Base-by-base conservation (phyloP, 1,140 invertebrate genomes). In the Forficula auricularia region DNA sequence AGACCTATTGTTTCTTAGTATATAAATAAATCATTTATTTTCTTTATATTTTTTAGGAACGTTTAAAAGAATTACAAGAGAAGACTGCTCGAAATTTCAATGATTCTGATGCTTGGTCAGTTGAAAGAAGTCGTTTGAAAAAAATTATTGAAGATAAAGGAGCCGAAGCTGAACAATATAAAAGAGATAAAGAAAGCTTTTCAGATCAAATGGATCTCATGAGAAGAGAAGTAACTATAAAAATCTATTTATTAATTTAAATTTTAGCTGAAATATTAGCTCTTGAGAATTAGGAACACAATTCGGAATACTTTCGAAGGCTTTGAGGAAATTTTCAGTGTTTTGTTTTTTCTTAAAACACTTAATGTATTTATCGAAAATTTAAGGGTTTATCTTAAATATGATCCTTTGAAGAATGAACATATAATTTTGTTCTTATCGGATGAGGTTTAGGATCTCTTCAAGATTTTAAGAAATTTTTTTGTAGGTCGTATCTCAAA, bases 91-190 rank as follows among this genome's bases (percentile, higher is more conserved):
- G 54, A 20, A 44, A 50, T 18, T 46, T 51, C 14, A 46, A 46
- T 19, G 48, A 47, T 6, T 27, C 22, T 31, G 54, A 56, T 16
- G 50, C 62, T 3, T 65, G 65, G 52, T 72, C 75, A 46, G 67
- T 73, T 30, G 79, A 83, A 57, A 67, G 66, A 34, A 69, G 67
- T 19, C 65, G 77, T 39, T 60, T 85, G 0, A 77, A 75, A 52
- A 69, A 75, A 13, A 65, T 72, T 16, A 56, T 84, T 15, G 72
- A 82, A 18, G 81, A 90, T 53, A 72, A 79, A 45, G 74, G 77
- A 51, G 70, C 70, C 2, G 79, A 88, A 48, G 66, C 84, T 7
- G 77, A 78, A 15, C 68, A 75, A 40, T 57, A 82, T n/a, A 75
- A 72, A 36, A 75, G 75, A 41, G 77, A 85, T 54, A 73, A 76